Conservation (phyloP, 2,888 invertebrate genomes). For the Rapana venosa region DNA sequence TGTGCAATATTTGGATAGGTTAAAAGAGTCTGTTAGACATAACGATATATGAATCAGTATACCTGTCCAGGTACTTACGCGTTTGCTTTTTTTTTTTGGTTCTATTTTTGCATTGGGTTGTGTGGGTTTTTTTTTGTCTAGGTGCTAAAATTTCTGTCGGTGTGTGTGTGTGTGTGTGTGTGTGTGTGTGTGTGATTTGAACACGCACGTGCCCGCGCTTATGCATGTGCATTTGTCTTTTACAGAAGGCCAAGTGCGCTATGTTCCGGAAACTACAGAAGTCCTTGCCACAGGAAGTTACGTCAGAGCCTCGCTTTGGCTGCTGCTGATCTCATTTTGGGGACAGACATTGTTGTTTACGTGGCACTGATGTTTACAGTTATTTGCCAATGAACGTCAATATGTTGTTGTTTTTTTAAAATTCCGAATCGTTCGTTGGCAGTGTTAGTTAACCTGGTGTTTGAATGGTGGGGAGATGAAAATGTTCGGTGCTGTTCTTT, state of each 20-base stretch:
- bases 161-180: neutral
- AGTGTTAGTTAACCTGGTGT: too few species aligned
- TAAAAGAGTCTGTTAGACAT: too few species aligned
- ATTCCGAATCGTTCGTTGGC: neutral
- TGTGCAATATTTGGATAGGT: too few species aligned
- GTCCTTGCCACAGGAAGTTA: slow-evolving; percentile 41
- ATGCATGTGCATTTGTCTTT: neutral
- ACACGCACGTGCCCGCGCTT: neutral
- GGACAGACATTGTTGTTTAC: neutral
- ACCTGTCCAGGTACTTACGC: neutral
- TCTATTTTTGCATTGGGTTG: too few species aligned
- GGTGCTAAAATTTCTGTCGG: too few species aligned
- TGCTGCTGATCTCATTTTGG: neutral
- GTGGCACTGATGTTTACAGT: neutral
- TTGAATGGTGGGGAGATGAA: neutral
- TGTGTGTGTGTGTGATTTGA: neutral
- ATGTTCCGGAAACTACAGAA: slow-evolving; percentile 49
- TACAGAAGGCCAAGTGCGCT: slow-evolving; percentile 48
- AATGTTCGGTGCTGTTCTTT: too few species aligned
- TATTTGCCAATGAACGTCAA: too few species aligned
- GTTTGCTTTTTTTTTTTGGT: neutral
- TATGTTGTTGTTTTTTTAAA: neutral
- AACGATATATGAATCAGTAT: neutral
- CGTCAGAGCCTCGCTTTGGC: slow-evolving; percentile 25
- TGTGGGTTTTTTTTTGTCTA: too few species aligned